Evolutionary conservation across 2,113 vertebrate species (phyloP).

Genomic region (Bos indicus): DNA sequence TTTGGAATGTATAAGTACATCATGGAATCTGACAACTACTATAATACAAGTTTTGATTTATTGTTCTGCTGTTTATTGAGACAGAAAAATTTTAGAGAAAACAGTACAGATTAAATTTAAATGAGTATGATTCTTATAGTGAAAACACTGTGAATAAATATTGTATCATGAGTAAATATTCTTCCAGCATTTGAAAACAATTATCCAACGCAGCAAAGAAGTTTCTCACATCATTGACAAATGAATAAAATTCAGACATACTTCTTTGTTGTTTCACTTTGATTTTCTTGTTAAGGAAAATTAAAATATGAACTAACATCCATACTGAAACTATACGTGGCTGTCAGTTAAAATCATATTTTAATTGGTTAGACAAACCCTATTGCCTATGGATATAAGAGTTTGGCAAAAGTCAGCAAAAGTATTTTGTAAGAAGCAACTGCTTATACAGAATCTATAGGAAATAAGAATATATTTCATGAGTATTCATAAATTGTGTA

Average conservation of each 20-base stretch:
- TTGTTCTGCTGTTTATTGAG: background rate
- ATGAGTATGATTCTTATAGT: background rate
- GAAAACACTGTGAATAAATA: background rate
- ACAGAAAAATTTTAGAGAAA: background rate
- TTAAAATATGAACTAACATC: background rate
- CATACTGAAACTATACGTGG: background rate
- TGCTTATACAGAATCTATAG: background rate
- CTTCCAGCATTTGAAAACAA: conserved; percentile 36
- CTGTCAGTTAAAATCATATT: conserved; percentile 3
- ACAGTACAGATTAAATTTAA: background rate
- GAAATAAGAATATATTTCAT: background rate
- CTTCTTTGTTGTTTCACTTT: conserved; percentile 2
- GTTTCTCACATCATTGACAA: background rate
- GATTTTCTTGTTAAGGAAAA: conserved; percentile 26
- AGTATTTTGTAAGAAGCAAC: background rate
- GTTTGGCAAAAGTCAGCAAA: background rate
- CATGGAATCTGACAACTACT: background rate
- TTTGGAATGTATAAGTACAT: background rate
- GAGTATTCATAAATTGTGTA: background rate
- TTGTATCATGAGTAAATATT: background rate
- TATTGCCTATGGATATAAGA: background rate
- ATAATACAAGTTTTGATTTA: background rate
- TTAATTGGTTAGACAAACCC: background rate
- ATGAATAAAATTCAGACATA: background rate
- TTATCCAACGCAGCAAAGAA: background rate